Base-by-base conservation (phyloP, 2,113 vertebrate genomes). In the Nannobrachium achirus region DNA sequence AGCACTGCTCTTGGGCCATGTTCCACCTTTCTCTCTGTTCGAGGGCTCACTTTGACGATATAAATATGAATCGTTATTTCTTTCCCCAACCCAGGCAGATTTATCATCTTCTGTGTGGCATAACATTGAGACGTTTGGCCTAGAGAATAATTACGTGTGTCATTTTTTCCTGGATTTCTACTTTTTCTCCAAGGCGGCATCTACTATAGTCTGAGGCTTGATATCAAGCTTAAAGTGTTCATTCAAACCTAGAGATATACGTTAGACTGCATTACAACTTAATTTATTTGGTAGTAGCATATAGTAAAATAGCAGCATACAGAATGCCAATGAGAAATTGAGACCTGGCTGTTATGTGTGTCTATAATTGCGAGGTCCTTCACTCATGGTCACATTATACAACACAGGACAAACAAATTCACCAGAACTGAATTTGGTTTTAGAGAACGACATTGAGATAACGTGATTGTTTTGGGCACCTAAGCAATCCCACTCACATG, bases 11-110 rank as follows among this genome's bases (percentile, higher is more conserved):
- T 68, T 68, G 60, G 81, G 76, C 75, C 71, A 77, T 56, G 42
- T 78, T 59, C 46, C 40, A 33, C 25, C 25, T 33, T 33, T 33
- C 65, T 61, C 56, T 56, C 63, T 71, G 70, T 75, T 76, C 80
- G 84, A 88, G 83, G 63, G 56, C 75, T 81, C 80, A 80, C 78
- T 86, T 86, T 88, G 83, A 83, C 70, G 80, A 84, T 85, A 64
- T 71, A 78, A 89, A 82, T 76, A 81, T 77, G 63, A 85, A 81
- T 80, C 56, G 39, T 52, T 69, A 63, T 79, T 82, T 84, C 63
- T 56, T 41, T 73, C 9, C 62, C 59, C 69, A 77, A 74, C 72
- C 64, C 71, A 75, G 69, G 51, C 44, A 56, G 16, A 78, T 78
- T 80, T 82, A 55, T 81, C 71, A 69, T 79, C 62, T 82, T 73